These are phyloP conservation scores for Craseonycteris thonglongyai DNA, from an alignment of 2,113 vertebrate species.

Conservation along the genomic window DNA sequence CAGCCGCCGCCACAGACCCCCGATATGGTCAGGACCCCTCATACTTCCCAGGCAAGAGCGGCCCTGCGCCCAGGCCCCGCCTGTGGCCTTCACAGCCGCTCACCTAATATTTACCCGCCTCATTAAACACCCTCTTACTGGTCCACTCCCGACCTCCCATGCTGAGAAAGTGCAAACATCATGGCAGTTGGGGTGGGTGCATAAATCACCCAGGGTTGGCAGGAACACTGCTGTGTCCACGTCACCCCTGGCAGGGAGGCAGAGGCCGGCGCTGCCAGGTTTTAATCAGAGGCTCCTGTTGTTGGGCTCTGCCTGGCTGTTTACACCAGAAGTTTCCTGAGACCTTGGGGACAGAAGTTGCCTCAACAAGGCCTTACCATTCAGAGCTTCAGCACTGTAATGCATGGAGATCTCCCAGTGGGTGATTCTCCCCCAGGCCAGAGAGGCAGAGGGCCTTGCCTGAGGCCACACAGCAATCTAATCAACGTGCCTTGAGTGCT, in stretches of 20 bases:
- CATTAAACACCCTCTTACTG: background rate
- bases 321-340: constrained; percentile 70
- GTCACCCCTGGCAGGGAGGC: constrained; percentile 66
- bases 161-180: background rate
- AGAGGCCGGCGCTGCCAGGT: constrained; percentile 70
- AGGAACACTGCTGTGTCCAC: constrained; percentile 73
- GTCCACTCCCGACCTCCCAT: background rate
- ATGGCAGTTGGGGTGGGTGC: background rate
- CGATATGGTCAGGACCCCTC: fast-evolving
- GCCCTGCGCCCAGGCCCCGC: background rate
- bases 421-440: background rate
- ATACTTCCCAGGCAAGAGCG: background rate
- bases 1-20: background rate
- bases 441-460: background rate
- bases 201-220: constrained; percentile 61
- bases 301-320: constrained; percentile 67
- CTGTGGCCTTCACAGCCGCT: background rate
- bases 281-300: constrained; percentile 75
- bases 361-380: constrained; percentile 79
- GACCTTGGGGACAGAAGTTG: constrained; percentile 78
- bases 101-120: constrained; percentile 19
- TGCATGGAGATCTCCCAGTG: background rate
- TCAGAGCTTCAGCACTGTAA: background rate
- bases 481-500: background rate
- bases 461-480: background rate